Percentiles rank a stretch among this genome's conserved stretches.
These are phyloP conservation scores for Scophthalmus maximus DNA, from an alignment of 2,113 vertebrate genomes.

Conservation along the genomic window DNA sequence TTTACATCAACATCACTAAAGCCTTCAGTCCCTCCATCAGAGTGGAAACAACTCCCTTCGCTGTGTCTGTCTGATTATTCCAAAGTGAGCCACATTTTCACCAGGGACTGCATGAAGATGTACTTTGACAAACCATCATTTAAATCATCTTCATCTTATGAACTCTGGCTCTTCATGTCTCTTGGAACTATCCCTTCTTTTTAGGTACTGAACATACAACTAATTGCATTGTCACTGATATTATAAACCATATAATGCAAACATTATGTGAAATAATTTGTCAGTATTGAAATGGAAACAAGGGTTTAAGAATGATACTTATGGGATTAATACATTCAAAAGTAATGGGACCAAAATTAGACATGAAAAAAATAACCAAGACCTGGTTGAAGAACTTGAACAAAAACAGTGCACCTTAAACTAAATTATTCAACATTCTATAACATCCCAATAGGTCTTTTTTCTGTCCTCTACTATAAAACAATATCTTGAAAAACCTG, in stretches of 20 bases:
- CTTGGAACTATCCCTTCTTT: background rate
- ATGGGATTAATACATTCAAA: too few species aligned
- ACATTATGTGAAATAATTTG: too few species aligned
- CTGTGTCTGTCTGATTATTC: background rate
- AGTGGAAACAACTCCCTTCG: slow-evolving; percentile 4
- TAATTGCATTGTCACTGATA: background rate
- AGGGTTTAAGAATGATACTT: too few species aligned
- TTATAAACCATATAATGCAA: too few species aligned
- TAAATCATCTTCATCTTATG: background rate
- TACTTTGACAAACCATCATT: background rate
- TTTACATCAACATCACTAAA: slow-evolving; percentile 50
- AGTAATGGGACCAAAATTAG: background rate
- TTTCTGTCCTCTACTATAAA: background rate
- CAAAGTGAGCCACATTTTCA: background rate
- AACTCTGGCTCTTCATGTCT: background rate
- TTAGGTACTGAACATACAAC: background rate
- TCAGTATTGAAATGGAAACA: too few species aligned
- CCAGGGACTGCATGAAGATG: background rate
- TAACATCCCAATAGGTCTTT: background rate
- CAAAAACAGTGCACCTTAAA: background rate
- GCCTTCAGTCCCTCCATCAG: background rate
- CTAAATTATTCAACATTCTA: background rate
- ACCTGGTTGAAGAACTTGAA: background rate
- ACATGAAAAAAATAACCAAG: background rate
- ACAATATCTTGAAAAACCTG: background rate